These are phyloP conservation scores for Pterostichus niger DNA, from an alignment of 2,888 invertebrate species.

Conservation along the genomic window DNA sequence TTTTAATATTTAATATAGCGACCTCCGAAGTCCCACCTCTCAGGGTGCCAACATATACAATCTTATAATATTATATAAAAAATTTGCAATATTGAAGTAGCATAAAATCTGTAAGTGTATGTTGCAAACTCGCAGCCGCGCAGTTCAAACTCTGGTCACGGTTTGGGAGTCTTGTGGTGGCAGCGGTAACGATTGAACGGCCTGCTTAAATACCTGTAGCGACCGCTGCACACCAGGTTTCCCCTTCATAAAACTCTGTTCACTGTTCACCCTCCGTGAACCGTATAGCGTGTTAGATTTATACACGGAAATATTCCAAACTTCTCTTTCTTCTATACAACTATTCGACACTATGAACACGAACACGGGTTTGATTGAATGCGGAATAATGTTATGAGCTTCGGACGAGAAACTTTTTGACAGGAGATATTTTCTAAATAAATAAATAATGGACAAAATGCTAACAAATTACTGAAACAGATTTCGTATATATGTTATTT, in stretches of 20 bases:
- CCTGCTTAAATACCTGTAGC: constrained; percentile 52
- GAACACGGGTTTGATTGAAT: not conserved
- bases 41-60: no score
- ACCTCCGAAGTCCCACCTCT: no score
- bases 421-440: no score
- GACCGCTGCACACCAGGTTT: constrained; percentile 23
- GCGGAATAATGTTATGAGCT: constrained; percentile 1
- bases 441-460: no score
- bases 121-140: constrained; percentile 14
- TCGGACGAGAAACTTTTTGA: no score
- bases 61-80: no score
- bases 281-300: constrained; percentile 36
- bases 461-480: no score
- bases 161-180: constrained; percentile 31
- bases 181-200: constrained; percentile 41
- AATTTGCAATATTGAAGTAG: no score
- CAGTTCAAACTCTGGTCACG: constrained; percentile 24
- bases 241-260: constrained; percentile 15
- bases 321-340: constrained; percentile 2
- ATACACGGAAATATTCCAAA: constrained; percentile 47
- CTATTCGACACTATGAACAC: constrained; percentile 11
- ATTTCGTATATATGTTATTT: no score
- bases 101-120: not conserved
- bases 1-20: no score
- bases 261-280: not conserved